These are phyloP conservation scores for Zenarchopterus dispar DNA, from an alignment of 2,797 vertebrate species.

Conservation along the genomic window DNA sequence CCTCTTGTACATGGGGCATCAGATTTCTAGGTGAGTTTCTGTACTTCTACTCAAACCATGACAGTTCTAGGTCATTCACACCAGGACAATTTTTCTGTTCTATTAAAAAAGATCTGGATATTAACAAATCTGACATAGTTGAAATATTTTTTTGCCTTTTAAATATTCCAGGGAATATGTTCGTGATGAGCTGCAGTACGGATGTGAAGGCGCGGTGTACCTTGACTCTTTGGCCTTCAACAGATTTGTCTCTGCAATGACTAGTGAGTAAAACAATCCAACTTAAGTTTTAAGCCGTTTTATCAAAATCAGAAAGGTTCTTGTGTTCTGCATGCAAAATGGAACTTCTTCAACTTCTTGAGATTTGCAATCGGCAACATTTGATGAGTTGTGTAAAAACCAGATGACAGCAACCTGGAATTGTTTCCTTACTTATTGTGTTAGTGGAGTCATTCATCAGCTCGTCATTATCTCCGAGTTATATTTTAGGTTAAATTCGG, in stretches of 20 bases:
- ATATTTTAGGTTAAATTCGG: no score
- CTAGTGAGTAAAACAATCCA: constrained; percentile 73
- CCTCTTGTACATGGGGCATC: constrained; percentile 86
- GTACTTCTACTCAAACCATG: neutral
- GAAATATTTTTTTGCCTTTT: no score
- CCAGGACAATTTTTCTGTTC: no score
- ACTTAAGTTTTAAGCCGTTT: neutral
- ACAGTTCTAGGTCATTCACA: neutral
- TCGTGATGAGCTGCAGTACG: constrained; percentile 75
- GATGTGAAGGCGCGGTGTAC: constrained; percentile 78
- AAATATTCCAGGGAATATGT: constrained; percentile 83
- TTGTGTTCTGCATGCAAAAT: neutral
- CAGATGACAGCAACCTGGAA: no score
- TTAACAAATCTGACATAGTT: neutral
- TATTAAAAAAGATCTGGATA: no score
- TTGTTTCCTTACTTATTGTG: no score
- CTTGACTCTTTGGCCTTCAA: constrained; percentile 77
- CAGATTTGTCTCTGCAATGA: constrained; percentile 82
- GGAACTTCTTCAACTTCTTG: no score
- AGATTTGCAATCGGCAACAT: no score
- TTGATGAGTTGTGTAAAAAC: no score
- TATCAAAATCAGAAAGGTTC: neutral
- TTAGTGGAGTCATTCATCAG: no score
- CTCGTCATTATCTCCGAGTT: no score
- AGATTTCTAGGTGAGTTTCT: constrained; percentile 84